Conservation (phyloP, 2,113 vertebrate genomes). For the Lathamus discolor region DNA sequence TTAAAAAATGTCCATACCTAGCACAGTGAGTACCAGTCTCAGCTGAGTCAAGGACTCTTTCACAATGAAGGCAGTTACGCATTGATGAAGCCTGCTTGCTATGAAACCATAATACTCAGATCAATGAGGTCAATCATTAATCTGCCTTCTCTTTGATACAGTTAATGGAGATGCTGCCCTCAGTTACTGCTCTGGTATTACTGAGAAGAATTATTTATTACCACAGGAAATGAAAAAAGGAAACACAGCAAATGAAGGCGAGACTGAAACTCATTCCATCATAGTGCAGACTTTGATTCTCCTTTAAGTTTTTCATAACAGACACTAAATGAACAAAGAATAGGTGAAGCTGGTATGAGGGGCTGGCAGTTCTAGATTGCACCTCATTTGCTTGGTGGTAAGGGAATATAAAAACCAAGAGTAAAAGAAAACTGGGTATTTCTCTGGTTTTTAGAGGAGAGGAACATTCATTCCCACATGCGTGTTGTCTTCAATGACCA, state of each 20-base stretch:
- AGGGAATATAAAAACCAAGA: not conserved
- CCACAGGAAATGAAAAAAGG: not conserved
- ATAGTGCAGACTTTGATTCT: not conserved
- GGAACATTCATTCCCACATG: not conserved
- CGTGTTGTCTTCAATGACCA: not conserved
- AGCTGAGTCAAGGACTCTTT: conserved; percentile 27
- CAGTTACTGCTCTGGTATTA: not conserved
- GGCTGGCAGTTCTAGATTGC: not conserved
- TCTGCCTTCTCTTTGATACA: not conserved
- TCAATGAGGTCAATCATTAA: not conserved
- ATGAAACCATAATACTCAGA: not conserved
- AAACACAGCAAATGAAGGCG: not conserved
- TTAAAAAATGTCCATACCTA: not conserved
- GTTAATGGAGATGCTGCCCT: not conserved
- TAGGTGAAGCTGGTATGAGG: not conserved
- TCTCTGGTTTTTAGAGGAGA: not conserved
- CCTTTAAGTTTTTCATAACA: not conserved
- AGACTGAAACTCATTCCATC: not conserved
- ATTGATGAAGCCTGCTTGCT: not conserved
- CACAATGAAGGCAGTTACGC: not conserved
- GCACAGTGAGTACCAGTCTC: not conserved
- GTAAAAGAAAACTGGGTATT: not conserved
- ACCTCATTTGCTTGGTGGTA: not conserved
- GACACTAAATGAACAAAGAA: not conserved
- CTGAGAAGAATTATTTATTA: not conserved